Base-by-base conservation (phyloP, 1,140 invertebrate genomes). In the Leptoteleia sp. region DNA sequence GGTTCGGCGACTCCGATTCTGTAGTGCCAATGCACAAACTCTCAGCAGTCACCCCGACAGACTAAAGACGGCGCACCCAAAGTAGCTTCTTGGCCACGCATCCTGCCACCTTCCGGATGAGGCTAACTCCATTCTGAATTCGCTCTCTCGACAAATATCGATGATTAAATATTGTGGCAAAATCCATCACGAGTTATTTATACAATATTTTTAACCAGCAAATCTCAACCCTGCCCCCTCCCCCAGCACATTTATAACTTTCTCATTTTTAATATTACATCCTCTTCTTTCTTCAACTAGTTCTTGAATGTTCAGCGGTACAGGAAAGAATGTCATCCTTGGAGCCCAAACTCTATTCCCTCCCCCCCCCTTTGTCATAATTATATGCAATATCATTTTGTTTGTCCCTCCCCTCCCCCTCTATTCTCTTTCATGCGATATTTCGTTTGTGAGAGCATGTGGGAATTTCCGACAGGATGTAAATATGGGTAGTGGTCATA, bases 1-100 rank as follows among this genome's bases (percentile, higher is more conserved):
- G 80, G 80, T 83, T 81, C 71, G 75, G 80, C 76, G 83, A 83
- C 70, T 82, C 75, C 59, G 68, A 81, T 62, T 81, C 62, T 68
- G 50, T 70, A 73, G 77, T 76, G 77, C 80, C 79, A 82, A 78
- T 48, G 61, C 78, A 79, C 71, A 80, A 82, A 81, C 67, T 80
- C 43, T 70, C 65, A 68, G 57, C 79, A 77, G 68, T 80, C 79
- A 75, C 68, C 64, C 62, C 31, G 64, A 79, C 75, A 25, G 22
- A 25, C 22, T 77, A 80, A 80, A 65, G 72, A 80, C 73, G 73
- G 78, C 77, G 76, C 79, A 73, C 78, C 81, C 80, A 65, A 79
- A 65, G 65, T 25, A 25, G 22, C n/a, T 25, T 25, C 25, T 52
- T 65, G 59, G 79, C 79, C 72, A 80, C 78, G 35, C 22, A 67